Base-by-base conservation (phyloP, 2,888 invertebrate species). In the Rhagonycha fulva region DNA sequence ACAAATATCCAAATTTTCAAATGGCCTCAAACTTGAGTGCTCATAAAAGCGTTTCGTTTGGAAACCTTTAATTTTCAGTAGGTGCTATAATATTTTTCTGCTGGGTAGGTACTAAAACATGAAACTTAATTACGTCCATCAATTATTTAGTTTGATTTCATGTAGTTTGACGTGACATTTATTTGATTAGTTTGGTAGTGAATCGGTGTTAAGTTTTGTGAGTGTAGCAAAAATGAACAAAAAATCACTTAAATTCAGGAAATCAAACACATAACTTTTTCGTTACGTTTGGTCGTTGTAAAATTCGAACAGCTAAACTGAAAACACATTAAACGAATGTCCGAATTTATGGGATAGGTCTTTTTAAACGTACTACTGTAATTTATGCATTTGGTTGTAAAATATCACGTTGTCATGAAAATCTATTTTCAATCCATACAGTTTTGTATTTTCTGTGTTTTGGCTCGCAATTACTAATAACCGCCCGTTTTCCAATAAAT, bases 301-400 rank as follows among this genome's bases (percentile, higher is more conserved):
- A 80, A 81, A 76, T 78, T 72, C 74, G 78, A 76, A 76, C 79
- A 78, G 79, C 79, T 81, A 82, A 82, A 82, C 82, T 80, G 83
- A 83, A 83, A 83, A 83, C 82, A 80, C 82, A 83, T 83, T 83
- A 82, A 82, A 79, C 79, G 82, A 81, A 82, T 82, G 79, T 76
- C 80, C 73, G 74, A 80, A 81, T 81, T 81, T 81, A 81, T 78
- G 81, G 79, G 72, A 68, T 75, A 70, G 75, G 78, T 74, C 76
- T 68, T 61, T 61, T 19, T 68, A 60, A 72, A 63, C 32, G 69
- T 66, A 75, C 71, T 73, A 72, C 68, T 61, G 77, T 79, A 78
- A 79, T 79, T 79, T 79, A 79, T 79, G 80, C 74, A 71, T 68
- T 76, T 63, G 78, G 73, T 75, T 76, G 74, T 78, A 79, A 79